These are phyloP conservation scores for Caenorhabditis sp. DNA, from an alignment of 2,888 invertebrate species.

Conservation along the genomic window DNA sequence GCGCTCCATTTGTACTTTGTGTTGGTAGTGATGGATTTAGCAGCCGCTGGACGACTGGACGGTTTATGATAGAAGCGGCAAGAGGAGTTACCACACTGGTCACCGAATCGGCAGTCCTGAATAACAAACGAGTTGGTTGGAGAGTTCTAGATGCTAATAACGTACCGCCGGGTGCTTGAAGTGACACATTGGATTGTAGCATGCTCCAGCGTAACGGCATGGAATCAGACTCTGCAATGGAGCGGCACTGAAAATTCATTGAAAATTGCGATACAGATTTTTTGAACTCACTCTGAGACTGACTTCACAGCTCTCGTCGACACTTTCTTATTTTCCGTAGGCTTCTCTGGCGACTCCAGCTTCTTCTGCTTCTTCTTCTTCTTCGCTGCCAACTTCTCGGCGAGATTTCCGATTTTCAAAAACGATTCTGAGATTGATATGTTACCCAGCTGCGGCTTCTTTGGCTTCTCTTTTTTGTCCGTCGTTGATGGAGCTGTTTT, in stretches of 20 bases:
- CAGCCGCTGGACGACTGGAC: neutral
- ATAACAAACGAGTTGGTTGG: no score
- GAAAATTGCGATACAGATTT: neutral
- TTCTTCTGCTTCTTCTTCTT: conserved; percentile 46
- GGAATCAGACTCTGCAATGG: conserved; percentile 59
- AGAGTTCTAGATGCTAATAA: no score
- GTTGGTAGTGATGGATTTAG: conserved; percentile 17
- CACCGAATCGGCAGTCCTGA: conserved; percentile 74
- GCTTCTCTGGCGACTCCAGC: neutral
- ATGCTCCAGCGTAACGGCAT: conserved; percentile 74
- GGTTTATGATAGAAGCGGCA: conserved; percentile 76
- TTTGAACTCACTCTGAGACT: neutral
- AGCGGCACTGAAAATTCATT: conserved; percentile 11
- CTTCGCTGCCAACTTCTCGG: conserved; percentile 38
- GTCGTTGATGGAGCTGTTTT: neutral
- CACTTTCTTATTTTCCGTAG: neutral
- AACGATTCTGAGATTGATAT: no score
- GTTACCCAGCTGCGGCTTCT: conserved; percentile 34
- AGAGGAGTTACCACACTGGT: conserved; percentile 64
- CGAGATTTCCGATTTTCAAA: conserved; percentile 30
- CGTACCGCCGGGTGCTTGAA: conserved; percentile 78
- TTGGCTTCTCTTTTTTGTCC: neutral
- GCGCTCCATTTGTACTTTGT: conserved; percentile 72
- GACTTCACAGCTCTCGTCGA: neutral
- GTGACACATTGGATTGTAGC: conserved; percentile 72